Evolutionary conservation across 2,888 invertebrate genomes (phyloP), one percentile per base, ranked within the genome.

Genomic region (Byasa hedistus): DNA sequence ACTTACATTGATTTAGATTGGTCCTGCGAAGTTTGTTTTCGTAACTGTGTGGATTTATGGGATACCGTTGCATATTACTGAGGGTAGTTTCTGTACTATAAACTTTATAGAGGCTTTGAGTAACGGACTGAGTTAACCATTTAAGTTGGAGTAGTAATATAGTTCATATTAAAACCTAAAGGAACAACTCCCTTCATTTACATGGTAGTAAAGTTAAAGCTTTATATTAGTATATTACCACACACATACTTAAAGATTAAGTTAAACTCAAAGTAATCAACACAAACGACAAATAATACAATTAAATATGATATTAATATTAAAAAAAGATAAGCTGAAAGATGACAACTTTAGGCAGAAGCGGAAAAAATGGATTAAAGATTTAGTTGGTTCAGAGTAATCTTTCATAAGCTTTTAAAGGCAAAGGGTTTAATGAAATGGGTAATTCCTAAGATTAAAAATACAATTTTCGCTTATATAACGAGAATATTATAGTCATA

Each of bases 1-100:
- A 23, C 52, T 23, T 22, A 54, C 52, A 54, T 54, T 54, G 52
- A 54, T 54, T 54, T 54, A 54, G 52, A 54, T 12, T 22, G 52
- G 52, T 54, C 52, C 22, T 39, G 39, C 27, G 23, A 56, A 56
- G 22, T 56, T 56, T 56, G 24, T 56, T 23, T 21, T 56, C 23
- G 56, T 19, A 19, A 56, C 56, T 27, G 52, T 54, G 22, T 12
- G 52, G 56, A 56, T 56, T 56, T 56, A 56, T 56, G 22, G 27
- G 56, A 27, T 56, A 19, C 56, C 48, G 56, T 19, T 56, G 27
- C 27, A 56, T 56, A 56, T 27, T 56, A 27, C 56, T 22, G 3
- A 56, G 27, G 27, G 19, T 56, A 27, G 19, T 27, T 23, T 56
- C 21, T 3, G 56, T 27, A 5, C 56, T 15, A 17, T 55, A 56